Evolutionary conservation across 2,113 vertebrate species (phyloP).

Genomic region (Brachirus orientalis): DNA sequence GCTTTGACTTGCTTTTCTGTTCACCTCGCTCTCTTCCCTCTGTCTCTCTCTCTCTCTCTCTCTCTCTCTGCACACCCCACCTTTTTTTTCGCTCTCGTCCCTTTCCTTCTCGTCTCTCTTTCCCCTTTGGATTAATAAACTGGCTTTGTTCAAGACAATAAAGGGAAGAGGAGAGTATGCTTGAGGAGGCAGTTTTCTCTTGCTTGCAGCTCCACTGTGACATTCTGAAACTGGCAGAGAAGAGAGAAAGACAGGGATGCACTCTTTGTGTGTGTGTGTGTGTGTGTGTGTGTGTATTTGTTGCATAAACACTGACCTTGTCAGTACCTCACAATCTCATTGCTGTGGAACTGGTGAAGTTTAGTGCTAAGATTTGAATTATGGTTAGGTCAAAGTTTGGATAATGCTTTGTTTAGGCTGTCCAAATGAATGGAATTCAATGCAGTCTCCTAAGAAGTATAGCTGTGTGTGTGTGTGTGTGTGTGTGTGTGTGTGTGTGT

Average conservation of each 20-base stretch:
- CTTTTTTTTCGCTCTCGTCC: constrained; percentile 33
- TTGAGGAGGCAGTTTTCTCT: constrained; percentile 77
- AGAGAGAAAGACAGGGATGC: constrained; percentile 36
- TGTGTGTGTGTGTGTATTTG: constrained; percentile 1
- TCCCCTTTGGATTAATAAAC: constrained; percentile 83
- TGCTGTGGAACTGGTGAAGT: no score
- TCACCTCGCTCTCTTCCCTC: constrained; percentile 26
- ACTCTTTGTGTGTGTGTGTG: neutral
- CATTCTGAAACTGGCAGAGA: constrained; percentile 52
- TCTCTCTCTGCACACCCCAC: constrained; percentile 31
- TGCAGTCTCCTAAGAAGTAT: neutral
- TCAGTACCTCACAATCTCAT: no score
- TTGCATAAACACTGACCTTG: no score
- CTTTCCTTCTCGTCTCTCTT: constrained; percentile 60
- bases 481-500: constrained; percentile 19
- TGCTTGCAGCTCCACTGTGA: constrained; percentile 68
- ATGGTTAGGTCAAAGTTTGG: no score
- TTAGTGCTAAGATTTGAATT: no score
- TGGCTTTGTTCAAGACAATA: constrained; percentile 83
- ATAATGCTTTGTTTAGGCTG: no score
- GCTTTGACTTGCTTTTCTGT: constrained; percentile 83
- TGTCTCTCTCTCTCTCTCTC: constrained; percentile 34
- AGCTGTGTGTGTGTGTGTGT: constrained; percentile 5
- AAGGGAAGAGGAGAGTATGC: constrained; percentile 70
- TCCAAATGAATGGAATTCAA: neutral